Evolutionary conservation across 1,140 invertebrate genomes (phyloP).

Genomic region (Acromyrmex charruanus): DNA sequence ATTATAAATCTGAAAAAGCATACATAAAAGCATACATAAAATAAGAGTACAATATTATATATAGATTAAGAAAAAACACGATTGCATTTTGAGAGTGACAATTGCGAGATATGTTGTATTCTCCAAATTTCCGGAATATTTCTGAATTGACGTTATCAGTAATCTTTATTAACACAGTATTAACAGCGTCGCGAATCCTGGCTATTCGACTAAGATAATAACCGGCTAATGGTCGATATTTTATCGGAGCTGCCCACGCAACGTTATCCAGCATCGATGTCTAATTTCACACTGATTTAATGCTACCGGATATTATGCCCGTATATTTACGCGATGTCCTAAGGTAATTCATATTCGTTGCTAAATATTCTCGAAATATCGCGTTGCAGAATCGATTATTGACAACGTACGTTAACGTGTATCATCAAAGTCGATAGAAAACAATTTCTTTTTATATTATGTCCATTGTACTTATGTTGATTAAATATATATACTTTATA

Average conservation of each 20-base stretch:
- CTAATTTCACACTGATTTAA: slow-evolving; percentile 59
- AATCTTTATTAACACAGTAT: slow-evolving; percentile 53
- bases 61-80: not conserved
- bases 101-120: not conserved
- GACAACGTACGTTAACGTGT: not conserved
- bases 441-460: not conserved
- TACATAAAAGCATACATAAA: not conserved
- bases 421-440: not conserved
- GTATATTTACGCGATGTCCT: slow-evolving; percentile 34
- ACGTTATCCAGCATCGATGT: slow-evolving; percentile 52
- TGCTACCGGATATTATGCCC: slow-evolving; percentile 32
- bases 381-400: not conserved
- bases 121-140: slow-evolving; percentile 49
- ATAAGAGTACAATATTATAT: not conserved
- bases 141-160: slow-evolving; percentile 51
- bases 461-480: not conserved
- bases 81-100: slow-evolving; percentile 4
- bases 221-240: slow-evolving; percentile 58
- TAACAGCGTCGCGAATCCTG: slow-evolving; percentile 31
- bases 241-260: slow-evolving; percentile 48
- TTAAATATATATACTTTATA: not conserved
- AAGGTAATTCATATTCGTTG: slow-evolving; percentile 11
- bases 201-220: slow-evolving; percentile 51
- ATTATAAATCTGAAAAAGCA: not conserved
- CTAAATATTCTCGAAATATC: not conserved